Evolutionary conservation across 1,140 invertebrate genomes (phyloP), one percentile per base, ranked within the genome.

Genomic region (Drosophila azteca): DNA sequence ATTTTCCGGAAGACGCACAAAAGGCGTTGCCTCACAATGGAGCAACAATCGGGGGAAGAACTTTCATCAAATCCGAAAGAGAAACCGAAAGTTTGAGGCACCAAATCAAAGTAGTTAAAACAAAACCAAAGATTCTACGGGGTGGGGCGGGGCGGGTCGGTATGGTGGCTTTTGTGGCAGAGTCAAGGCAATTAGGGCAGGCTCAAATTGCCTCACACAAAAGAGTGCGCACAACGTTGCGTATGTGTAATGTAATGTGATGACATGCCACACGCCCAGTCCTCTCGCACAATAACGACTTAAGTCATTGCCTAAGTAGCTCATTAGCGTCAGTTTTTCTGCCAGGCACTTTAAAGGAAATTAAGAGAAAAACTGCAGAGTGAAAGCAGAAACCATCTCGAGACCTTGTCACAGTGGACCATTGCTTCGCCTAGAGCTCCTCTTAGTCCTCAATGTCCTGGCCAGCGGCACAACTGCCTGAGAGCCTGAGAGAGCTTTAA

Each of bases 261-360:
- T 77, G 66, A 84, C 76, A 68, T 84, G 71, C 51, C 52, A 26
- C 64, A 68, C 31, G 31, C 31, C 11, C 35, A 65, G 48, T 60
- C 57, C 24, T 26, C 4, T 5, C 75, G 66, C 66, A 61, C 52
- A 77, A 79, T 88, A 88, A 88, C 81, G 84, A 77, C 84, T 80
- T 81, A 81, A 85, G 77, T 87, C 82, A 80, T 81, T 63, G 77
- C 77, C 77, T 79, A 88, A 88, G 83, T 88, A 88, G 83, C 83
- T 88, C 83, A 88, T 88, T 88, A 88, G 83, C 83, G 83, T 88
- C 79, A 62, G 53, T 67, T 76, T 87, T 61, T 20, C 17, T 46
- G 57, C 51, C 48, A 4, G 35, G 49, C 59, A 72, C 75, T 87
- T 87, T 87, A 82, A 82, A 79, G 45, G 54, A 61, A 55, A 45